Base-by-base conservation (phyloP, 1,140 invertebrate species). In the Drosophila sechellia region DNA sequence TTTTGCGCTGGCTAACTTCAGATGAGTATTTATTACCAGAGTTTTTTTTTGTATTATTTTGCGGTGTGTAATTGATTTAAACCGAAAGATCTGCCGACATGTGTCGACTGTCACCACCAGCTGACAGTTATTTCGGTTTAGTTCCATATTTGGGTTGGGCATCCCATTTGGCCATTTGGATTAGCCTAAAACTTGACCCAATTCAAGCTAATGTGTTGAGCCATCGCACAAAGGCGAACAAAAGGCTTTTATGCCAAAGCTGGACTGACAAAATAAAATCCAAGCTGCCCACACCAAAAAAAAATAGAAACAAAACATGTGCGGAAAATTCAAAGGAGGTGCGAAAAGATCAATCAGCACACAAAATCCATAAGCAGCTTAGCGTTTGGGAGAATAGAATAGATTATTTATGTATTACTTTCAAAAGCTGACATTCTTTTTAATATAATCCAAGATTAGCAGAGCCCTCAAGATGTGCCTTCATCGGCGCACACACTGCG, bases 31-130 rank as follows among this genome's bases (percentile, higher is more conserved):
- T 49, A 64, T 76, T 65, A 70, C 42, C 71, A 50, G 39, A 52
- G 39, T 4, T 64, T 39, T 59, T 52, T 20, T 10, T 40, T 46
- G 54, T 61, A 43, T 50, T 70, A 50, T 57, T 65, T 79, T 85
- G 81, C 64, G 77, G 77, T 71, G 35, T 57, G 52, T 81, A 85
- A 85, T 86, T 85, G 81, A 75, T 86, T 85, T 86, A 48, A 77
- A 77, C 66, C 77, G 52, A 80, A 77, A 85, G 77, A 84, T 73
- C 76, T 63, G 50, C 66, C 53, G 71, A 61, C 65, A 80, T 75
- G 75, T 81, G 81, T 73, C 59, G 81, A 77, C 70, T 84, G 81
- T 86, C 81, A 77, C 73, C 73, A 80, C 54, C 61, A 57, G 71
- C 46, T 65, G 68, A 70, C 68, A 57, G 50, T 79, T 68, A 74